Percentiles rank a stretch among this genome's conserved stretches.
phyloP scores from a whole-genome alignment of 2,797 vertebrate genomes.

The Schizothorax lantsangensis region DNA sequence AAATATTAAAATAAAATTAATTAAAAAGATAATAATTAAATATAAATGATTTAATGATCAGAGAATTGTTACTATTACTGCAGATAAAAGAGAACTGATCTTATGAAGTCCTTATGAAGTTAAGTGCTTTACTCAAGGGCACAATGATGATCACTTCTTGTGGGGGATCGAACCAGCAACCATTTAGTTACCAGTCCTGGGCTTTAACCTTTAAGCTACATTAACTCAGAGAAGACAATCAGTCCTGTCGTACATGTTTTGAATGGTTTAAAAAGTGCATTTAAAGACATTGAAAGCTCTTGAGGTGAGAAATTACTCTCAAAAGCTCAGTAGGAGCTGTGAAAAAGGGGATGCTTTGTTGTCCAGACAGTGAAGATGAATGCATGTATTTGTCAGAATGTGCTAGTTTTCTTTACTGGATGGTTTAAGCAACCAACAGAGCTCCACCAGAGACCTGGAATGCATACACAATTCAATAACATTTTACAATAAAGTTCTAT shows the following conservation, averaged over 20 bases:
- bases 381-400: constrained; percentile 60
- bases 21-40: too few relatives aligned
- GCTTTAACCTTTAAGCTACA: background rate
- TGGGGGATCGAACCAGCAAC: background rate
- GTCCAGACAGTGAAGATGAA: background rate
- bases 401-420: background rate
- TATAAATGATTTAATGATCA: too few relatives aligned
- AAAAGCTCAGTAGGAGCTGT: background rate
- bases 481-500: background rate
- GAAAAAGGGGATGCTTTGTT: background rate
- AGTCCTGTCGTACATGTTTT: background rate
- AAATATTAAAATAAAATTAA: too few relatives aligned
- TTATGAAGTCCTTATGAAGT: too few relatives aligned
- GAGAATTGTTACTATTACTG: background rate
- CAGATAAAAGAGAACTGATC: background rate
- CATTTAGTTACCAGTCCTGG: background rate
- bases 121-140: constrained; percentile 9
- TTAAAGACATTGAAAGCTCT: background rate
- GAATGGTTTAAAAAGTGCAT: background rate
- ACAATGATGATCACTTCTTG: background rate
- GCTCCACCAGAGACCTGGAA: constrained; percentile 69
- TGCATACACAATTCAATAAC: constrained; percentile 60
- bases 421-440: constrained; percentile 26
- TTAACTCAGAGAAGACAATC: background rate
- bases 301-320: background rate